phyloP scores from a whole-genome alignment of 2,113 vertebrate genomes.

The Dicerorhinus sumatrensis region DNA sequence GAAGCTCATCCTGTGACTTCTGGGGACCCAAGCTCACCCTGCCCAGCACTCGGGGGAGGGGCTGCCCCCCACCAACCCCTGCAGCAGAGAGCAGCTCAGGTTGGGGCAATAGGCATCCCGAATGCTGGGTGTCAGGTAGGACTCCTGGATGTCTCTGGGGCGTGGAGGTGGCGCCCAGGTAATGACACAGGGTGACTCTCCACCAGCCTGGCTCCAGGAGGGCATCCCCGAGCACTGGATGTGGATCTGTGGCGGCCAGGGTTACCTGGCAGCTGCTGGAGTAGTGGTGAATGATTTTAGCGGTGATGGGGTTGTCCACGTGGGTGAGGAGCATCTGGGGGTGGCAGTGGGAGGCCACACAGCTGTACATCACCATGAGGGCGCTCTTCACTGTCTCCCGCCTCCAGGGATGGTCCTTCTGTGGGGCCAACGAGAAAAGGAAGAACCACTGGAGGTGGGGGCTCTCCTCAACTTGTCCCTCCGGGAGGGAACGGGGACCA shows the following conservation, averaged over 20 bases:
- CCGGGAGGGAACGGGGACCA: no score
- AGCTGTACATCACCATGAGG: slow-evolving; percentile 78
- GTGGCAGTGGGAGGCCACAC: slow-evolving; percentile 61
- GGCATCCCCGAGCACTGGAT: fast-evolving
- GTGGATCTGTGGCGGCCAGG: fast-evolving
- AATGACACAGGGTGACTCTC: fast-evolving
- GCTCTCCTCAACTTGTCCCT: fast-evolving
- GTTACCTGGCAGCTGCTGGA: slow-evolving; percentile 78
- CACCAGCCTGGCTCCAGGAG: fast-evolving
- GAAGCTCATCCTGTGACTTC: not conserved
- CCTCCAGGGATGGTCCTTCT: slow-evolving; percentile 80
- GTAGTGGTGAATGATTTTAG: slow-evolving; percentile 77
- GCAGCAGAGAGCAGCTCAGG: not conserved
- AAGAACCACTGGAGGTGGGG: fast-evolving
- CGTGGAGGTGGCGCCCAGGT: fast-evolving
- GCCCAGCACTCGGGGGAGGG: not conserved
- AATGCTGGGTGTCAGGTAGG: not conserved
- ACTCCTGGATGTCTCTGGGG: not conserved
- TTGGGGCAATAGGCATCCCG: not conserved
- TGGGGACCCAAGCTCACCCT: not conserved
- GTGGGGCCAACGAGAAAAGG: fast-evolving
- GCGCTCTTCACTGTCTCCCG: slow-evolving; percentile 60
- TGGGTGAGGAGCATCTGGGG: slow-evolving; percentile 70
- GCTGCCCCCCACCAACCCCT: fast-evolving
- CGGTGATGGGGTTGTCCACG: slow-evolving; percentile 31